Evolutionary conservation across 2,888 invertebrate species (phyloP).

Genomic region (Apodemia mormo): DNA sequence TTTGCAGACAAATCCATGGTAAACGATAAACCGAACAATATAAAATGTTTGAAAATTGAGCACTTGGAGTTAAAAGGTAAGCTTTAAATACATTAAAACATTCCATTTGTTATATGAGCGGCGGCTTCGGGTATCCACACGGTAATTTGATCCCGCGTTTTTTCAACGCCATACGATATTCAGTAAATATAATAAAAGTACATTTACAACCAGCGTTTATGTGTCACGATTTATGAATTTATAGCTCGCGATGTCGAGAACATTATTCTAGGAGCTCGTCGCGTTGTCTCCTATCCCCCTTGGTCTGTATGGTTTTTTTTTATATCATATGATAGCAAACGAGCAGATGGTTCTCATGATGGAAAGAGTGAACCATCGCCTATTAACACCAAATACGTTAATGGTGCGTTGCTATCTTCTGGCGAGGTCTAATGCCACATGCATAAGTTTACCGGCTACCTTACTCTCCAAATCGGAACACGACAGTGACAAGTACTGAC

Average conservation of each 20-base stretch:
- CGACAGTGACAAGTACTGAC: too few species aligned
- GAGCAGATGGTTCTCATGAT: too few species aligned
- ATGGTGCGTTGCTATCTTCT: too few species aligned
- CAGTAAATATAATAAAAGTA: slow-evolving; percentile 49
- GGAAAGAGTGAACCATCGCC: too few species aligned
- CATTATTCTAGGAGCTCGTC: neutral
- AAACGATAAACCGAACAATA: too few species aligned
- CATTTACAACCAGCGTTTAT: slow-evolving; percentile 47
- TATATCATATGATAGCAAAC: too few species aligned
- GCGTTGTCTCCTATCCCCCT: neutral
- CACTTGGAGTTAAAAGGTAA: slow-evolving; percentile 8
- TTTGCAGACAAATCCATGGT: too few species aligned
- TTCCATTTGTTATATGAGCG: slow-evolving; percentile 38
- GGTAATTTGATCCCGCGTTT: slow-evolving; percentile 48
- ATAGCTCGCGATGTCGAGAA: neutral
- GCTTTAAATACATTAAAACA: slow-evolving; percentile 24
- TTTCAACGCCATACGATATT: slow-evolving; percentile 51
- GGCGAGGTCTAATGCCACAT: too few species aligned
- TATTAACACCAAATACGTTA: too few species aligned
- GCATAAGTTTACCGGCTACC: too few species aligned
- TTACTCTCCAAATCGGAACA: too few species aligned
- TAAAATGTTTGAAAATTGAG: neutral
- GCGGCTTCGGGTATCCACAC: slow-evolving; percentile 37
- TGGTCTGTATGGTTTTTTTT: too few species aligned
- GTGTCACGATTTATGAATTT: slow-evolving; percentile 35